These are phyloP conservation scores for Emydocephalus ijimae DNA, from an alignment of 2,113 vertebrate genomes.

Conservation along the genomic window DNA sequence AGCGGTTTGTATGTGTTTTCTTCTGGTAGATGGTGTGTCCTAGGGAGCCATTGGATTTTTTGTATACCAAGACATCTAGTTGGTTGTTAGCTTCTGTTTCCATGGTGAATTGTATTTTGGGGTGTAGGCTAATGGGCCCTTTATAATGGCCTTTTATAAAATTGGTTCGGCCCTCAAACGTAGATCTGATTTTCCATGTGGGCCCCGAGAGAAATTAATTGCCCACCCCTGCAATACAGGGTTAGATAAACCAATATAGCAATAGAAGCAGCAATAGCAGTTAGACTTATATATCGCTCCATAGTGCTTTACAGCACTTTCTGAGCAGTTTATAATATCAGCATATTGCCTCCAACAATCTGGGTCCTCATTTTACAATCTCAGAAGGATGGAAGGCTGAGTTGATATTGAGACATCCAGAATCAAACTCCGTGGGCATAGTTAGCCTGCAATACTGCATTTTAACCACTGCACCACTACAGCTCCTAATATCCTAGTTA, in stretches of 20 bases:
- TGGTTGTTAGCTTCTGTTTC: no score
- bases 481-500: not conserved
- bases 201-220: no score
- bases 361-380: not conserved
- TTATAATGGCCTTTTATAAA: no score
- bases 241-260: not conserved
- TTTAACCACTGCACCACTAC: not conserved
- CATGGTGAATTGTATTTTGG: no score
- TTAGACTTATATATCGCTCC: not conserved
- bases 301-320: not conserved
- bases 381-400: not conserved
- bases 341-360: not conserved
- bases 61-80: no score
- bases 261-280: not conserved
- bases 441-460: not conserved
- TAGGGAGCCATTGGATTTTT: no score
- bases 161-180: no score
- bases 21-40: no score
- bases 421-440: not conserved
- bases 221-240: no score
- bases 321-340: not conserved
- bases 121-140: no score
- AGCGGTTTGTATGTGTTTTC: no score
- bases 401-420: not conserved
- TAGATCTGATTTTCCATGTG: no score